Evolutionary conservation across 1,140 invertebrate genomes (phyloP).

Genomic region (Prorops nasuta): DNA sequence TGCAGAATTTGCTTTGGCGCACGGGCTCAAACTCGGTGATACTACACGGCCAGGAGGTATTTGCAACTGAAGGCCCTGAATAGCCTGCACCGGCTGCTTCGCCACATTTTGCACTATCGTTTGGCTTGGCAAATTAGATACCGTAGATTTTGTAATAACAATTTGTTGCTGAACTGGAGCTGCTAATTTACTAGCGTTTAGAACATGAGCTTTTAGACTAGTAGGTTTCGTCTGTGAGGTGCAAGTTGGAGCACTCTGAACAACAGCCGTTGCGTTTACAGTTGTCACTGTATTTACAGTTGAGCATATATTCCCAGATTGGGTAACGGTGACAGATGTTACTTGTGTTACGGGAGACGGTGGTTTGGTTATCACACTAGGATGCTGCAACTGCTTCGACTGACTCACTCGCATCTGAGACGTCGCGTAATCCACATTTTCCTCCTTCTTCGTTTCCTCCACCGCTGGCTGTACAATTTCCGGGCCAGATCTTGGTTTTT

Average conservation of each 20-base stretch:
- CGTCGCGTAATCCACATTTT: constrained; percentile 16
- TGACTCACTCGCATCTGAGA: not conserved
- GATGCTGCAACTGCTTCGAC: constrained; percentile 17
- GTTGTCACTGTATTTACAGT: not conserved
- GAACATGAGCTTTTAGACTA: constrained; percentile 59
- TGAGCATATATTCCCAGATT: not conserved
- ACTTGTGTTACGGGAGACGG: constrained; percentile 16
- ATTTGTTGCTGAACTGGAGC: constrained; percentile 26
- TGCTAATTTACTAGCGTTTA: constrained; percentile 48
- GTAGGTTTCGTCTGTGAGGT: constrained; percentile 47
- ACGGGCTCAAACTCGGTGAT: constrained; percentile 46
- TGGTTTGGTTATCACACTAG: constrained; percentile 43
- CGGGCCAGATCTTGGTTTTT: constrained; percentile 9
- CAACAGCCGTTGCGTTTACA: not conserved
- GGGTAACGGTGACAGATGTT: not conserved
- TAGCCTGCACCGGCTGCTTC: constrained; percentile 37
- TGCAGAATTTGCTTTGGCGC: constrained; percentile 25
- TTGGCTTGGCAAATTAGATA: constrained; percentile 29
- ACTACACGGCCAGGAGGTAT: constrained; percentile 39
- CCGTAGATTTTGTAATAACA: constrained; percentile 36
- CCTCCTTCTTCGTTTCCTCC: constrained; percentile 21
- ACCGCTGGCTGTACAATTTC: not conserved
- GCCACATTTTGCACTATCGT: constrained; percentile 44
- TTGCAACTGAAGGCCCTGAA: constrained; percentile 45
- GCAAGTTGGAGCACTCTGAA: constrained; percentile 10